Evolutionary conservation across 2,888 invertebrate species (phyloP), one percentile per base, ranked within the genome.

Genomic region (Eupithecia vulgata): DNA sequence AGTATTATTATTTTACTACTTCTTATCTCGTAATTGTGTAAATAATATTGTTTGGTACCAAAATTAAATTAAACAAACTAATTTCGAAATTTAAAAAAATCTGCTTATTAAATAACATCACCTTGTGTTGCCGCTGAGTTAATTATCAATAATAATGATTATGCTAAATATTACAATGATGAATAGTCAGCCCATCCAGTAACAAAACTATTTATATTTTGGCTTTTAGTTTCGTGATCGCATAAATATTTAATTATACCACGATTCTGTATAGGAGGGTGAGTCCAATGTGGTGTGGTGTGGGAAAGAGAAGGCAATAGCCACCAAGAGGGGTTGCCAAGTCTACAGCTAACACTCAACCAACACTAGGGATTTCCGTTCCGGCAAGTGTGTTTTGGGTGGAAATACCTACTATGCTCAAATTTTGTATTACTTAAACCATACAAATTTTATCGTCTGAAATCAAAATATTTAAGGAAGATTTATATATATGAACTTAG

Each of bases 221-320:
- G 76, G 80, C 71, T 75, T 83, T 78, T 80, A 81, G 83, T 69
- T 86, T 82, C 86, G 85, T 84, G 86, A 90, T 89, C 87, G 88
- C 81, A 91, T 93, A 91, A 91, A 93, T 93, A 92, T 93, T 93
- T 93, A 93, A 94, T 93, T 92, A 92, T 91, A 90, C 88, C 90
- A 91, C 90, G 91, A 89, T 89, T 81, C 86, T 83, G 84, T 87
- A 85, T 84, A 81, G 83, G 85, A 89, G 91, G 92, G 93, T 88
- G 87, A 82, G 82, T 84, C 79, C 83, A 68, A 62, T 73, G 76
- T 82, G 91, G 79, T 73, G 76, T 82, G 91, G 79, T 73, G 76
- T 82, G 91, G 79, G 88, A 93, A 86, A 82, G 90, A 88, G 93
- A 93, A 80, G 81, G 88, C 81, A 72, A 84, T 87, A 90, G 84